Percentiles rank a stretch among this genome's conserved stretches.
These are phyloP conservation scores for Vulpes lagopus DNA, from an alignment of 2,113 vertebrate genomes.

Conservation along the genomic window DNA sequence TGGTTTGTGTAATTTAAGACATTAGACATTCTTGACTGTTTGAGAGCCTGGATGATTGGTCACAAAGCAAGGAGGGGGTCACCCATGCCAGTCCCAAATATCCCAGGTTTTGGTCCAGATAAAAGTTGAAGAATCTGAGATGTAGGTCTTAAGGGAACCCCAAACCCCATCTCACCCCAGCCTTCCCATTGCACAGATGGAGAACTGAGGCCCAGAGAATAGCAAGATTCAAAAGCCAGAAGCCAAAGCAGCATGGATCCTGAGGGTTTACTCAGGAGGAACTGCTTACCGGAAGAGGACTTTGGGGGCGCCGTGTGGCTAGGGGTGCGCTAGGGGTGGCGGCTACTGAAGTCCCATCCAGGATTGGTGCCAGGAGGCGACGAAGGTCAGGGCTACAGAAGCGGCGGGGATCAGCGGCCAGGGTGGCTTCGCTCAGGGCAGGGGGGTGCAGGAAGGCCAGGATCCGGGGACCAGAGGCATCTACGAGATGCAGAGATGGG, in stretches of 20 bases:
- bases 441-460: constrained; percentile 85
- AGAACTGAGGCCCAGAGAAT: not conserved
- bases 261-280: not conserved
- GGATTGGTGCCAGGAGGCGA: constrained; percentile 91
- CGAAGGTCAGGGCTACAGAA: constrained; percentile 91
- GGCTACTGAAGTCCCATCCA: constrained; percentile 80
- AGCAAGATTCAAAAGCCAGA: not conserved
- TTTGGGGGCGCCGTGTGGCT: constrained; percentile 3
- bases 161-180: not conserved
- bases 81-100: not conserved
- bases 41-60: not conserved
- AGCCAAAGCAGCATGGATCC: not conserved
- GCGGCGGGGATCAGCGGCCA: constrained; percentile 88
- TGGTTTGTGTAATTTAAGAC: not conserved
- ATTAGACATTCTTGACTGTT: not conserved
- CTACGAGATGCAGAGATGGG: constrained; percentile 35
- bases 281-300: constrained; percentile 70
- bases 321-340: constrained; percentile 47
- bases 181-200: not conserved
- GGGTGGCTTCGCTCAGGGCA: constrained; percentile 74
- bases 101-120: not conserved
- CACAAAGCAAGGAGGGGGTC: not conserved
- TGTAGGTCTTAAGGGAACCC: not conserved
- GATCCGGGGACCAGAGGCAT: constrained; percentile 62
- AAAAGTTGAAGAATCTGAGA: not conserved